Conservation (phyloP, 53 echinoderm and acorn worm genomes). For the Crossaster papposus region DNA sequence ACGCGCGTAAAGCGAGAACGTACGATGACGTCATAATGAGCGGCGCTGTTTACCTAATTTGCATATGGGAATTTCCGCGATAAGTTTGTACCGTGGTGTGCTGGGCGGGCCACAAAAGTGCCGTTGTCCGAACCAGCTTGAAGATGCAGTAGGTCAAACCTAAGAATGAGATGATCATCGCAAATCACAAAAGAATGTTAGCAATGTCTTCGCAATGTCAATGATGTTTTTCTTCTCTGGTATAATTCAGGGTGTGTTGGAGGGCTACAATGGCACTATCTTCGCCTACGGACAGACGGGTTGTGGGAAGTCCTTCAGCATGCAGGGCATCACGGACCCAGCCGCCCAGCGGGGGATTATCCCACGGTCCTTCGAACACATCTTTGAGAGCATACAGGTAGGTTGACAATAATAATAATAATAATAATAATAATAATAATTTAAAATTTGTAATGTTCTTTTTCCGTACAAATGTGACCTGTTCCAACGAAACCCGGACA, state of each 20-base stretch:
- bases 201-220: too few relatives aligned
- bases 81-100: too few relatives aligned
- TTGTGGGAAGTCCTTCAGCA: constrained; percentile 98
- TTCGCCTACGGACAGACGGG: constrained; percentile 99
- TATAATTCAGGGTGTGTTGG: constrained; percentile 83
- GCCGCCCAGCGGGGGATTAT: constrained; percentile 92
- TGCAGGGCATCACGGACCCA: constrained; percentile 98
- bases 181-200: too few relatives aligned
- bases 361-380: constrained; percentile 95
- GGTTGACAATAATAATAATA: constrained; percentile 3
- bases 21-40: too few relatives aligned
- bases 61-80: too few relatives aligned
- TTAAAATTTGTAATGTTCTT: too few relatives aligned
- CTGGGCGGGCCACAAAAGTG: constrained; percentile 86
- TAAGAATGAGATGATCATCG: constrained; percentile 22
- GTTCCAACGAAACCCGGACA: too few relatives aligned
- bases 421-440: too few relatives aligned
- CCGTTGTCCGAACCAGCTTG: constrained; percentile 88
- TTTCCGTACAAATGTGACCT: too few relatives aligned
- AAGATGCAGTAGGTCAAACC: constrained; percentile 89
- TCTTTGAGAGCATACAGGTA: constrained; percentile 99
- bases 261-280: constrained; percentile 98
- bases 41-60: too few relatives aligned
- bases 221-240: constrained; percentile 2
- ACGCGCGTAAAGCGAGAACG: too few relatives aligned